These are phyloP conservation scores for Maccullochella peelii DNA, from an alignment of 2,113 vertebrate genomes.

Conservation along the genomic window DNA sequence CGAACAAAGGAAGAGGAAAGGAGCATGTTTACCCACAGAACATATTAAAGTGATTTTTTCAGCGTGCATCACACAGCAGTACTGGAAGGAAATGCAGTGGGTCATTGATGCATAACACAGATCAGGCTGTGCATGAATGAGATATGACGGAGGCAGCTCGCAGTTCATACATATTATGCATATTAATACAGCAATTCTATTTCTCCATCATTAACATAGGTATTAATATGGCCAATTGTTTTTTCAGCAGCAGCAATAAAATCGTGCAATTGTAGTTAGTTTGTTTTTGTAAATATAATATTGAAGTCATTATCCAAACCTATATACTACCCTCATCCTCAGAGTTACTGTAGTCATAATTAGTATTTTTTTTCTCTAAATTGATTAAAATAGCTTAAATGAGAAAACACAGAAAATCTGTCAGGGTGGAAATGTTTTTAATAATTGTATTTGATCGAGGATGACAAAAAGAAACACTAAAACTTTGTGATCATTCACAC, in stretches of 20 bases:
- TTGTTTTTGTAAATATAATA: slow-evolving; percentile 16
- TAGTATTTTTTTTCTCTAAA: not conserved
- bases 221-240: slow-evolving; percentile 7
- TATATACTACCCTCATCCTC: not conserved
- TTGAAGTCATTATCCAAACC: slow-evolving; percentile 19
- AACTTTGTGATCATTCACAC: not conserved
- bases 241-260: slow-evolving; percentile 31
- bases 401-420: not conserved
- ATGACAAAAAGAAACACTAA: slow-evolving; percentile 23
- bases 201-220: not conserved
- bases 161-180: slow-evolving; percentile 19
- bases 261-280: not conserved
- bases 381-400: slow-evolving; percentile 9
- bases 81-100: slow-evolving; percentile 13
- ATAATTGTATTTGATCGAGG: slow-evolving; percentile 30
- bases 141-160: slow-evolving; percentile 28
- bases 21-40: slow-evolving; percentile 20
- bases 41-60: slow-evolving; percentile 16
- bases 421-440: not conserved
- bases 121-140: slow-evolving; percentile 38
- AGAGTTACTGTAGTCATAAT: not conserved
- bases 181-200: slow-evolving; percentile 6
- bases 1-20: slow-evolving; percentile 17
- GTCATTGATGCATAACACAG: slow-evolving; percentile 27
- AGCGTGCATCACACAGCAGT: not conserved